Percentiles rank a stretch among this genome's conserved stretches.
Evolutionary conservation across 2,113 vertebrate genomes (phyloP).

Genomic region (Talpa occidentalis): DNA sequence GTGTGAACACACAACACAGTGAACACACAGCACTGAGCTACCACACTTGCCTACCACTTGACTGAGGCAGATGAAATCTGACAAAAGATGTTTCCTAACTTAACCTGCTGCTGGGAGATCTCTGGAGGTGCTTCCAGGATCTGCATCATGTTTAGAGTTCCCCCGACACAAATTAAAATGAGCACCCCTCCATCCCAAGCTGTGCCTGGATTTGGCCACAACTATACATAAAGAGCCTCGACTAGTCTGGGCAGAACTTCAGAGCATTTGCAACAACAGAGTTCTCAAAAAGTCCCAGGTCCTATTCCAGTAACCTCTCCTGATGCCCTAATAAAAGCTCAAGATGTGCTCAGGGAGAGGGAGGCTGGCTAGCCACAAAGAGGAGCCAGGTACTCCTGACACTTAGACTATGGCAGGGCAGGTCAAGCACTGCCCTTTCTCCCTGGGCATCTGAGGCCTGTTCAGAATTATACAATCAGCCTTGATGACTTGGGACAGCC

Average conservation of each 20-base stretch:
- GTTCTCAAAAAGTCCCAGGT: not conserved
- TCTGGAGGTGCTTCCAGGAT: not conserved
- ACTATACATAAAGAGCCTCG: not conserved
- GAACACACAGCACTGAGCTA: not conserved
- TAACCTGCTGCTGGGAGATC: not conserved
- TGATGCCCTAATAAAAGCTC: not conserved
- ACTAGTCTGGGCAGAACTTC: not conserved
- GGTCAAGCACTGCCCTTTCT: not conserved
- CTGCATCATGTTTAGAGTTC: not conserved
- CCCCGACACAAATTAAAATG: not conserved
- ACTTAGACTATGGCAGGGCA: not conserved
- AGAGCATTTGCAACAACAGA: not conserved
- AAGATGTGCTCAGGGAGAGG: not conserved
- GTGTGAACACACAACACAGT: not conserved
- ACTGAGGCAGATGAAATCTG: not conserved
- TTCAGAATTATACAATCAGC: not conserved
- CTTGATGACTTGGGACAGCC: conserved; percentile 35
- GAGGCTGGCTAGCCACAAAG: not conserved
- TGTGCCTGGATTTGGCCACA: not conserved
- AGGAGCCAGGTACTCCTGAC: not conserved
- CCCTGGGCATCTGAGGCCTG: not conserved
- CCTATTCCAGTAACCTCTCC: not conserved
- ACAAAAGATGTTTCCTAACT: not conserved
- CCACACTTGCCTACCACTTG: not conserved
- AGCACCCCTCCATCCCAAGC: not conserved